Conservation (phyloP, 2,113 vertebrate species). For the Pseudorasbora parva region DNA sequence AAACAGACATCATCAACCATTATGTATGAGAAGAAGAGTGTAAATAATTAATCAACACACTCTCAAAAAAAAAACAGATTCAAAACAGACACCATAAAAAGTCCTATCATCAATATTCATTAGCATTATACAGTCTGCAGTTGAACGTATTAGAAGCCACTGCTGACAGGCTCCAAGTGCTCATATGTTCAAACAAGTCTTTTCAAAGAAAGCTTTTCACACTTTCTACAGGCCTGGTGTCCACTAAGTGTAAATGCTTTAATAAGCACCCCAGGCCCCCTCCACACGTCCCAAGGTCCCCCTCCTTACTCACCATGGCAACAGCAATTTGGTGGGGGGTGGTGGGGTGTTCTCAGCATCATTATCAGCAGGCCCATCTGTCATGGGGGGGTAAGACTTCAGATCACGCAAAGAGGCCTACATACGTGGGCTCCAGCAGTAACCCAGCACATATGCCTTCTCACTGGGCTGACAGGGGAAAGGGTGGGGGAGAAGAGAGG, state of each 20-base stretch:
- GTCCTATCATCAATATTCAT: not conserved
- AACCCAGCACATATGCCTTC: constrained; percentile 56
- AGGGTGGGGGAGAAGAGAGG: constrained; percentile 32
- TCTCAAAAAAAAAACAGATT: not conserved
- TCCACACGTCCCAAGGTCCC: constrained; percentile 67
- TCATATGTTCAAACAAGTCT: constrained; percentile 42
- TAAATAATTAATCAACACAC: constrained; percentile 11
- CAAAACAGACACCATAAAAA: not conserved
- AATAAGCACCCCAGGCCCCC: constrained; percentile 53
- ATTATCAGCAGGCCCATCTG: constrained; percentile 89
- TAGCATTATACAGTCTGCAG: constrained; percentile 13
- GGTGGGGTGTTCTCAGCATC: constrained; percentile 72
- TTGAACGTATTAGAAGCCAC: constrained; percentile 36
- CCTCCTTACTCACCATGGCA: constrained; percentile 82
- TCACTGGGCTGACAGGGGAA: constrained; percentile 40
- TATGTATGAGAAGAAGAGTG: not conserved
- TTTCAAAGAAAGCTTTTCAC: constrained; percentile 53
- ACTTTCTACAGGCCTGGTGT: constrained; percentile 54
- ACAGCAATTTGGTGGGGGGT: constrained; percentile 72
- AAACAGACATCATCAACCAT: not conserved
- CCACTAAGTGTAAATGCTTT: constrained; percentile 55
- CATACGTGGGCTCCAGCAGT: constrained; percentile 43
- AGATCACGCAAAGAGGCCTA: constrained; percentile 42
- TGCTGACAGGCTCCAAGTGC: constrained; percentile 29
- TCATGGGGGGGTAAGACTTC: constrained; percentile 69